Base-by-base conservation (phyloP, 1,140 invertebrate species). In the Drosophila pachea region DNA sequence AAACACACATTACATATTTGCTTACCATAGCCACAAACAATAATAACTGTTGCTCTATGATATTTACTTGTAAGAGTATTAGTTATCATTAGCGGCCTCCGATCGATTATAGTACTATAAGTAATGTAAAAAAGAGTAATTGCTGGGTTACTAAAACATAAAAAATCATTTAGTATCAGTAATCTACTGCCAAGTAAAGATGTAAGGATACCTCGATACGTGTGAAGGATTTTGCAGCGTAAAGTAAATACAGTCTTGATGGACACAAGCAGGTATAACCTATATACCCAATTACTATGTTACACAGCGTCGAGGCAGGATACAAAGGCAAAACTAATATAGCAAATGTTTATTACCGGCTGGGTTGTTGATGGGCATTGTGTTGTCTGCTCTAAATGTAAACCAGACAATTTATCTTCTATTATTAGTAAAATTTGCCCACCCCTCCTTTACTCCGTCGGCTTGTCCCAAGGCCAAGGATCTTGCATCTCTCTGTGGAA, bases 391-490 rank as follows among this genome's bases (percentile, higher is more conserved):
- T 86, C 81, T 86, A 86, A 66, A 86, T 86, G 73, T 76, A 79
- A 86, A 86, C 81, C 81, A 86, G 74, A 86, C 76, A 59, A 86
- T 86, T 86, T 86, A 86, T 81, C 50, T 86, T 74, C 73, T 86
- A 86, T 86, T 81, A 71, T 86, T 54, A 77, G 81, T 79, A 86
- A 86, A 86, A 74, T 22, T 86, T 54, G 60, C 49, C 65, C 73
- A 45, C 53, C 53, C n/a, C 47, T 33, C 31, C 72, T 31, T 53
- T 59, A 45, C 59, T 59, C 59, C 50, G 8, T 49, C 35, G 31
- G 9, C 12, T 49, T 35, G 45, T 59, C 4, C 77, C 81, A 84
- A 84, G 79, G 81, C 81, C 79, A 86, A 84, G 81, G 79, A 83
- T 43, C 64, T 45, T 40, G 32, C 49, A 12, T 45, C 56, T 73